Evolutionary conservation across 2,888 invertebrate genomes (phyloP), one percentile per base, ranked within the genome.

Genomic region (Stenchaetothrips biformis): DNA sequence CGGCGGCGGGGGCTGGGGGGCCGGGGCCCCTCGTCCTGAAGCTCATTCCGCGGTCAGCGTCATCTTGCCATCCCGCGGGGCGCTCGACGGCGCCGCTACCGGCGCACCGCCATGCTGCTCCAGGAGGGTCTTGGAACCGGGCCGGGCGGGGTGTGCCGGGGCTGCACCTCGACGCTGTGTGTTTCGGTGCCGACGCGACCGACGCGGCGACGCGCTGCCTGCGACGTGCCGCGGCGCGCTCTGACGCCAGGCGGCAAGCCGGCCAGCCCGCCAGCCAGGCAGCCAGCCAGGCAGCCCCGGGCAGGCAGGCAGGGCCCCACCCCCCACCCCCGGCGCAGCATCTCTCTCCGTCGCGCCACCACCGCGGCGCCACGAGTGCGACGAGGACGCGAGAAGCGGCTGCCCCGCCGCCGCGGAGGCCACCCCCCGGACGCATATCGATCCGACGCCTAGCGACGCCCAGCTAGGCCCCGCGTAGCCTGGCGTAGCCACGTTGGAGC

Each of bases 11-110:
- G 21, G 67, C 9, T 9, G 67, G 67, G 67, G 67, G 67, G 0
- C 67, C 67, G 67, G 21, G 21, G 25, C 67, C 67, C 67, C 67
- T 21, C 9, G 67, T 74, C 67, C 67, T 21, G 67, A 74, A 74
- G 67, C 67, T 25, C 53, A 11, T 11, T 11, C 25, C 25, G 11
- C 67, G 25, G 21, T 11, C 37, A 74, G 67, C 67, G 67, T 74
- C 67, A 67, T 67, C 67, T 67, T 9, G 67, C 21, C 67, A 74
- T n/a, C 67, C 2, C 67, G 21, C 21, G 67, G 67, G 67, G 67
- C 25, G 25, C 1, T 11, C 21, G 25, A 21, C 21, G 25, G 21
- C 21, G 21, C 8, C 67, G 11, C 25, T 25, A 8, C 25, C 25
- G 25, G 67, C 25, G 53, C 53, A 13, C 16, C 4, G 53, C 53